Evolutionary conservation across 2,797 vertebrate species (phyloP).

Genomic region (Hapalemur alaotrensis): DNA sequence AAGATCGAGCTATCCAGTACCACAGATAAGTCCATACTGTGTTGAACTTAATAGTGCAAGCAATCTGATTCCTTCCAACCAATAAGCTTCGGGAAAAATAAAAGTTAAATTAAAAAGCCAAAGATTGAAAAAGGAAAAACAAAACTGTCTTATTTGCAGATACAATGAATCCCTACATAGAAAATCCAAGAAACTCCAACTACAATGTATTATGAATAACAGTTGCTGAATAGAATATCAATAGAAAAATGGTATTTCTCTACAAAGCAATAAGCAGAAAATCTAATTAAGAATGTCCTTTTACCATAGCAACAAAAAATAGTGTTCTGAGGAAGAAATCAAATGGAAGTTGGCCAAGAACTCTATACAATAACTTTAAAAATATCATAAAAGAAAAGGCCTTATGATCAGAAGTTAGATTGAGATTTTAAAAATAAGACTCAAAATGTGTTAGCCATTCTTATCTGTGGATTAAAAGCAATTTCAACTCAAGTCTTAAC

Average conservation of each 20-base stretch:
- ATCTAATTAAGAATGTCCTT: conserved; percentile 45
- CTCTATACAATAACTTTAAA: neutral
- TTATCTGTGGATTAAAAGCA: neutral
- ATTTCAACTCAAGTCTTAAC: neutral
- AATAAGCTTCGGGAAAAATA: neutral
- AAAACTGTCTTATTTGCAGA: neutral
- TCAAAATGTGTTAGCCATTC: neutral
- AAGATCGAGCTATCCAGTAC: neutral
- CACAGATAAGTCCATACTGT: neutral
- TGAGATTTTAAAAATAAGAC: neutral
- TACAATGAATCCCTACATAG: conserved; percentile 16
- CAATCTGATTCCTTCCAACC: neutral
- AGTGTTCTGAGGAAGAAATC: conserved; percentile 25
- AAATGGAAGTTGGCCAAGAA: neutral
- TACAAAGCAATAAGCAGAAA: conserved; percentile 44
- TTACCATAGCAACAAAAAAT: conserved; percentile 41
- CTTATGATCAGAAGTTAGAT: conserved; percentile 3
- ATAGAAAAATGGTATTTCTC: conserved; percentile 22
- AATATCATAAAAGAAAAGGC: neutral
- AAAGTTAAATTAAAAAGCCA: neutral
- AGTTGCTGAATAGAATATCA: conserved; percentile 20
- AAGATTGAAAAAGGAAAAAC: conserved; percentile 10
- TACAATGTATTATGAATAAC: neutral
- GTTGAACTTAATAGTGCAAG: neutral
- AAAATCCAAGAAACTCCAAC: conserved; percentile 15